Percentiles rank a stretch among this genome's conserved stretches.
Conservation (phyloP, 1,140 invertebrate genomes). For the Drosophila tani region DNA sequence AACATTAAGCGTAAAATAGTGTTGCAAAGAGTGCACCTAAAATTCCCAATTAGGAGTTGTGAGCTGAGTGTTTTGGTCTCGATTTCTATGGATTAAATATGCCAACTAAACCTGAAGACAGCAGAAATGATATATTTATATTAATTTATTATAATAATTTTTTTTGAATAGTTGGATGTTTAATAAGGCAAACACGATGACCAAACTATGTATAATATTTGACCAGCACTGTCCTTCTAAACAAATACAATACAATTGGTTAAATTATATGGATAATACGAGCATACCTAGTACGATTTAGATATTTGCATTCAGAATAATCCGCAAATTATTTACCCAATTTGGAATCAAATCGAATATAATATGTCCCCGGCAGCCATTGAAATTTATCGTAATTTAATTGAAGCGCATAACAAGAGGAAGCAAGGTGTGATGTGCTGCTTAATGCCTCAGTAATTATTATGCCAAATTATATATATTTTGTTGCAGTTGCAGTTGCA, state of each 20-base stretch:
- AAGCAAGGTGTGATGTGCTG: slow-evolving; percentile 69
- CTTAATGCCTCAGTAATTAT: slow-evolving; percentile 71
- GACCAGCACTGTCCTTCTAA: not conserved
- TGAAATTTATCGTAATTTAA: slow-evolving; percentile 59
- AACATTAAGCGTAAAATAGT: no score
- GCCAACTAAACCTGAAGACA: no score
- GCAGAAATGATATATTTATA: not conserved
- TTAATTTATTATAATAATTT: not conserved
- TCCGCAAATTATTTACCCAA: slow-evolving; percentile 33
- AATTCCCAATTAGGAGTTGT: no score
- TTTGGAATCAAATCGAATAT: not conserved
- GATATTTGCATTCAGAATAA: slow-evolving; percentile 24
- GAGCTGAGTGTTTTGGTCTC: no score
- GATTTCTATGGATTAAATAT: no score
- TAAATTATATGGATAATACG: slow-evolving; percentile 11
- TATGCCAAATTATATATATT: slow-evolving; percentile 43
- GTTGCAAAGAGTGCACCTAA: no score
- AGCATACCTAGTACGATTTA: not conserved
- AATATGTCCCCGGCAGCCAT: slow-evolving; percentile 18
- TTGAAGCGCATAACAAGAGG: slow-evolving; percentile 52
- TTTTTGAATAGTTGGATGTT: not conserved
- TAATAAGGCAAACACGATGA: no score
- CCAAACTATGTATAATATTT: not conserved
- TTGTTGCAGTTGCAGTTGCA: slow-evolving; percentile 43
- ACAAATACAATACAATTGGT: not conserved